phyloP scores from a whole-genome alignment of 1,140 invertebrate genomes.

The Papilio helenus region DNA sequence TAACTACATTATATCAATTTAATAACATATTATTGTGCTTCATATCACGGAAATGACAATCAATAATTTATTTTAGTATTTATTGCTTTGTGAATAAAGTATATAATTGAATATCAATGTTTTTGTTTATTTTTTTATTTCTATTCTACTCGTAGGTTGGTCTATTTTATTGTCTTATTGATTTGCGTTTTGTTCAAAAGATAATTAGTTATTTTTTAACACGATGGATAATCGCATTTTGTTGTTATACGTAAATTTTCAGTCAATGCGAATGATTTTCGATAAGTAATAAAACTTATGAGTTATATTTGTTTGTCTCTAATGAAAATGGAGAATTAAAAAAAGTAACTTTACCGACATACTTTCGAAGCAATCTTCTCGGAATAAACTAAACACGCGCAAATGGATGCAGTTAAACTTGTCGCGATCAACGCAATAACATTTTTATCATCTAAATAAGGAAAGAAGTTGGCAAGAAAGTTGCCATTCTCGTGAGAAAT shows the following conservation, averaged over 20 bases:
- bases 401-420: conserved; percentile 19
- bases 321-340: neutral
- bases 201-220: too few relatives aligned
- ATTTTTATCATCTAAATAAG: conserved; percentile 26
- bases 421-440: conserved; percentile 12
- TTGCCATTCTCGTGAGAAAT: conserved; percentile 11
- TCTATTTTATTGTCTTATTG: too few relatives aligned
- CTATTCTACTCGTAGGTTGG: neutral
- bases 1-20: neutral
- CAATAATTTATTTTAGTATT: neutral
- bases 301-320: too few relatives aligned
- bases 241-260: too few relatives aligned
- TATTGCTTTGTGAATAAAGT: neutral
- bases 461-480: conserved; percentile 5
- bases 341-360: neutral
- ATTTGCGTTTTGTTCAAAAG: too few relatives aligned
- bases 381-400: neutral
- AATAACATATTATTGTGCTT: neutral
- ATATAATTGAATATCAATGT: neutral
- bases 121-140: neutral
- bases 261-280: too few relatives aligned
- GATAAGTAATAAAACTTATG: neutral
- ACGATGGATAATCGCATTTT: too few relatives aligned
- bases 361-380: neutral
- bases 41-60: neutral